phyloP scores from a whole-genome alignment of 2,113 vertebrate species.

The Coptodon bakossiorum region DNA sequence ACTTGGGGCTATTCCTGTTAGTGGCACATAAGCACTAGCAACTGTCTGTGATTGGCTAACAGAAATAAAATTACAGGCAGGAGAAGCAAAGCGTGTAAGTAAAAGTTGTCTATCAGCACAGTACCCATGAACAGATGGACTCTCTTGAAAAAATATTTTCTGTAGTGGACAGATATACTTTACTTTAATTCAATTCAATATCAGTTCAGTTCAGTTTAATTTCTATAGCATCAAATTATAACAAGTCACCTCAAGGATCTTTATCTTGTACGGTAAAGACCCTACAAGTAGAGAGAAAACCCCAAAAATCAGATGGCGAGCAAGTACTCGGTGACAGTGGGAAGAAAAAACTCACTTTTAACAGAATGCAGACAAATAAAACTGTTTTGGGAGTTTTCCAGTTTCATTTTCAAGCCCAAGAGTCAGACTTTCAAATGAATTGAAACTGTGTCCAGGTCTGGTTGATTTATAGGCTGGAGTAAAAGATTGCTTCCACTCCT shows the following conservation, averaged over 20 bases:
- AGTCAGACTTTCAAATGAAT: background rate
- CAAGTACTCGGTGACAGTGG: background rate
- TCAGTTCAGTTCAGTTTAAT: background rate
- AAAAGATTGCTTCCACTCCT: background rate
- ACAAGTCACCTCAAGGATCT: accelerated
- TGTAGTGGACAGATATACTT: background rate
- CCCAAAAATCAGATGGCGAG: background rate
- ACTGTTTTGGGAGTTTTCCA: background rate
- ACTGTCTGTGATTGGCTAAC: background rate
- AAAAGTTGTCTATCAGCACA: background rate
- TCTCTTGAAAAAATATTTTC: background rate
- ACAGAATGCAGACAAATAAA: background rate
- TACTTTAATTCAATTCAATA: background rate
- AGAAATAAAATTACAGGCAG: background rate
- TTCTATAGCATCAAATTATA: background rate
- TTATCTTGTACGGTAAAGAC: background rate
- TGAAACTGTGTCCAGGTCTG: background rate
- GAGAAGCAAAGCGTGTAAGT: accelerated
- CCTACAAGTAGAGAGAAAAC: background rate
- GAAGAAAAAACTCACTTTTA: background rate
- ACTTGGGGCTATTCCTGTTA: background rate
- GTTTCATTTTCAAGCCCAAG: background rate
- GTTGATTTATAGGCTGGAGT: background rate
- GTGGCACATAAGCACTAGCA: background rate
- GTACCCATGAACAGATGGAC: background rate